Percentiles rank a stretch among this genome's conserved stretches.
Conservation (phyloP, 2,888 invertebrate genomes). For the Drosophila maculinotata region DNA sequence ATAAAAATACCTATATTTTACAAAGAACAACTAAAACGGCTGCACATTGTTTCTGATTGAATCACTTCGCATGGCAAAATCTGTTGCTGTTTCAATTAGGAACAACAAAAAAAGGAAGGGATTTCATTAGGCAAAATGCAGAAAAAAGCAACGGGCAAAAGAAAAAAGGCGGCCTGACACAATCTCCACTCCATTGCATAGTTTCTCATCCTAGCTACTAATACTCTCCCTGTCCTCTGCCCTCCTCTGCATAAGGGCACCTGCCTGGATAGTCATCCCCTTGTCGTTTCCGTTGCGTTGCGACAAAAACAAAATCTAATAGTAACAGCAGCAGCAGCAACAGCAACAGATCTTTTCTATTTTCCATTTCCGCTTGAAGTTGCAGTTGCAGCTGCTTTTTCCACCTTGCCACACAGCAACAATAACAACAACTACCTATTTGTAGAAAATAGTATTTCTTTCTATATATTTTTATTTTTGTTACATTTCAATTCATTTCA, state of each 20-base stretch:
- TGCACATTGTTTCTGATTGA: constrained; percentile 16
- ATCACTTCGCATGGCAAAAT: constrained; percentile 20
- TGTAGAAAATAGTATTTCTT: constrained; percentile 56
- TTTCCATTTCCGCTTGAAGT: constrained; percentile 70
- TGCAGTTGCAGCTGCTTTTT: constrained; percentile 49
- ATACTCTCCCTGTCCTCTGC: background rate
- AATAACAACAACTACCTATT: constrained; percentile 18
- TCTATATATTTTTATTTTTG: constrained; percentile 27
- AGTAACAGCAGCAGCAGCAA: background rate
- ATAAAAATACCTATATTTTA: background rate
- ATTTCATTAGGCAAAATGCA: constrained; percentile 28
- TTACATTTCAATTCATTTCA: constrained; percentile 44
- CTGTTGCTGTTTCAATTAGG: constrained; percentile 28
- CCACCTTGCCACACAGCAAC: constrained; percentile 47
- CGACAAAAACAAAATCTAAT: constrained; percentile 15
- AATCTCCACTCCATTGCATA: constrained; percentile 16
- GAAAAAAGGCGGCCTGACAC: constrained; percentile 19
- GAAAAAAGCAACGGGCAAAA: constrained; percentile 17
- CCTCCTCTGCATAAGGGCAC: constrained; percentile 18
- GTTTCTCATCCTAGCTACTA: constrained; percentile 1
- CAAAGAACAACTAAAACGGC: constrained; percentile 7
- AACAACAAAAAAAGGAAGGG: background rate
- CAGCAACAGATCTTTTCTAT: constrained; percentile 44
- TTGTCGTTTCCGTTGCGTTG: constrained; percentile 31
- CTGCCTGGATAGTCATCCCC: constrained; percentile 25